A percentile compares a stretch with the other conserved stretches of the same genome.
These are phyloP conservation scores for Myrmecophaga tridactyla DNA, from an alignment of 2,113 vertebrate species.

Conservation along the genomic window DNA sequence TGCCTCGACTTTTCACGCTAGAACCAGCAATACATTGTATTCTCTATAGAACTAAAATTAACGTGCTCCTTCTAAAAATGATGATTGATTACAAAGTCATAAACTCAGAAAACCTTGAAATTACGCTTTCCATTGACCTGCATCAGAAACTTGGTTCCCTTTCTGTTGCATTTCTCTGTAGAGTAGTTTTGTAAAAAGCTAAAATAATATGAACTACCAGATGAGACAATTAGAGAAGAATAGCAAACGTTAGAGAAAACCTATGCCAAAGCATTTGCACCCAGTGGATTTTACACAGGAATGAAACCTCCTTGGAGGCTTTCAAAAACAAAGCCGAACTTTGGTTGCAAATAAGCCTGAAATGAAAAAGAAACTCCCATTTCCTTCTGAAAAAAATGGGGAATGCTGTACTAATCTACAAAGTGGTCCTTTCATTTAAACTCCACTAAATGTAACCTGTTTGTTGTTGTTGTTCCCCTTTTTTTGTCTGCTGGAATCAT, in stretches of 20 bases:
- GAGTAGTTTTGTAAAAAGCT: not conserved
- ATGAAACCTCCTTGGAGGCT: not conserved
- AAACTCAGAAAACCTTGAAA: not conserved
- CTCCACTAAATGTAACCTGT: not conserved
- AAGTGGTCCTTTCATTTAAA: not conserved
- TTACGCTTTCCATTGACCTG: not conserved
- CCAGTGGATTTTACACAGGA: not conserved
- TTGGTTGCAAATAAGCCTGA: conserved; percentile 17
- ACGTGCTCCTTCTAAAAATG: not conserved
- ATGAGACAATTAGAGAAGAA: conserved; percentile 15
- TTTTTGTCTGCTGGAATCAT: conserved; percentile 17
- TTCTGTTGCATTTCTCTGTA: not conserved
- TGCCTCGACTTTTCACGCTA: not conserved
- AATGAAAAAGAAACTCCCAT: conserved; percentile 8
- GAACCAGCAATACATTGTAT: not conserved
- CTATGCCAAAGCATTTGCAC: not conserved
- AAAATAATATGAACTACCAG: not conserved
- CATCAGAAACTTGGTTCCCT: not conserved
- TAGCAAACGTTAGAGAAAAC: not conserved
- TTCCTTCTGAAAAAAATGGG: not conserved
- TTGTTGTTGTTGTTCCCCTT: not conserved
- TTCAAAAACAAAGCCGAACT: conserved; percentile 25
- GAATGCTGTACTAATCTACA: not conserved
- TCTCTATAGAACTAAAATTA: not conserved
- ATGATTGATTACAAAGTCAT: not conserved